A percentile compares a stretch with the other conserved stretches of the same genome.
Conservation (phyloP, 2,888 invertebrate genomes). For the Cantharis rustica region DNA sequence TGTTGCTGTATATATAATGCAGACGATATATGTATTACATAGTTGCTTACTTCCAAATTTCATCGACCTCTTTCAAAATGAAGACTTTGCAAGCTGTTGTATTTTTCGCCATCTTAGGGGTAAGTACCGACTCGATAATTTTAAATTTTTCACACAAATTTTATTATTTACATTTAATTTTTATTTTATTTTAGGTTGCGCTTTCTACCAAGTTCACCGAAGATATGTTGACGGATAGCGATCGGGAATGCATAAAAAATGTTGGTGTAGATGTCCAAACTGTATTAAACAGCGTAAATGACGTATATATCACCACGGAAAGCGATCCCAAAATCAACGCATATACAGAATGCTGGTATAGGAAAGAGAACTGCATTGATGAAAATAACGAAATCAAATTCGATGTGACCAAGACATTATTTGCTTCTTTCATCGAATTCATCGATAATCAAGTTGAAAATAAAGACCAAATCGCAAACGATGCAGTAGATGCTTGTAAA, state of each 20-base stretch:
- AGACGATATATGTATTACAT: no score
- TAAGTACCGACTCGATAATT: background rate
- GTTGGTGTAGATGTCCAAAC: background rate
- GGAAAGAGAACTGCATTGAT: background rate
- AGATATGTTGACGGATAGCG: background rate
- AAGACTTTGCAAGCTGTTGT: background rate
- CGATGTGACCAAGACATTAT: background rate
- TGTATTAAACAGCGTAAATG: background rate
- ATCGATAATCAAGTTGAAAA: background rate
- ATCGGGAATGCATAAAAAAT: background rate
- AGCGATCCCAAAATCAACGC: background rate
- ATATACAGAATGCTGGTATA: background rate
- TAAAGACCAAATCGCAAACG: background rate
- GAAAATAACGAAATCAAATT: background rate
- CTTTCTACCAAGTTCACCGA: background rate
- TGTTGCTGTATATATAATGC: no score
- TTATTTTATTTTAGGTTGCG: background rate
- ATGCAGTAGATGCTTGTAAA: background rate
- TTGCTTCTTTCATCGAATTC: background rate
- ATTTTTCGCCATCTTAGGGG: background rate
- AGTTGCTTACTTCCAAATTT: background rate
- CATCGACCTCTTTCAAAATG: background rate
- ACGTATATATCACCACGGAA: background rate
- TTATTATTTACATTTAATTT: no score
- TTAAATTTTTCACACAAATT: no score